These are phyloP conservation scores for Axinella damicornis DNA, from an alignment of 37 sponge, comb jelly and placozoan genomes.

Conservation along the genomic window DNA sequence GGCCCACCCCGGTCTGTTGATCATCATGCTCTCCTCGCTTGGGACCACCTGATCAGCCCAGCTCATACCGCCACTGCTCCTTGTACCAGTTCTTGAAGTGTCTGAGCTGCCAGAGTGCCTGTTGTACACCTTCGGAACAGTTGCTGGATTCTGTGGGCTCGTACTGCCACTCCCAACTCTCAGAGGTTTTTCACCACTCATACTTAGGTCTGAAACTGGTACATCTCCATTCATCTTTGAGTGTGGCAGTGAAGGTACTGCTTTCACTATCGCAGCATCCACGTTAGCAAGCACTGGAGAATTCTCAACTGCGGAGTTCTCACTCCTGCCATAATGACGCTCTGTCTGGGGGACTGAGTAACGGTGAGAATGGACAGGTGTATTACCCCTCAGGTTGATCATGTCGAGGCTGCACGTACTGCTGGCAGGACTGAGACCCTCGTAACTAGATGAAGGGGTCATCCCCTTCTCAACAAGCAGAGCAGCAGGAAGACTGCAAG, in stretches of 20 bases:
- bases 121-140: no score
- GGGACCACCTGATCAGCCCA: conserved; percentile 2
- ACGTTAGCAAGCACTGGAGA: background rate
- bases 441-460: conserved; percentile 32
- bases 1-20: background rate
- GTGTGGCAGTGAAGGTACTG: background rate
- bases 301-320: background rate
- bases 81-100: no score
- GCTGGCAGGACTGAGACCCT: conserved; percentile 53
- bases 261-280: conserved; percentile 21
- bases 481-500: conserved; percentile 78
- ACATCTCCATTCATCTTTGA: background rate
- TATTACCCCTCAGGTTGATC: background rate
- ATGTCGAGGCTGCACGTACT: conserved; percentile 55
- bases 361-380: no score
- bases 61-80: background rate
- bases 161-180: no score
- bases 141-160: no score
- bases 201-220: background rate
- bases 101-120: no score
- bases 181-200: no score
- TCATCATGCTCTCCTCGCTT: background rate
- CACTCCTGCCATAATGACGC: background rate
- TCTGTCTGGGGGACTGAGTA: no score
- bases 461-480: conserved; percentile 36